Evolutionary conservation across 1,140 invertebrate species (phyloP).

Genomic region (Amyelois transitella): DNA sequence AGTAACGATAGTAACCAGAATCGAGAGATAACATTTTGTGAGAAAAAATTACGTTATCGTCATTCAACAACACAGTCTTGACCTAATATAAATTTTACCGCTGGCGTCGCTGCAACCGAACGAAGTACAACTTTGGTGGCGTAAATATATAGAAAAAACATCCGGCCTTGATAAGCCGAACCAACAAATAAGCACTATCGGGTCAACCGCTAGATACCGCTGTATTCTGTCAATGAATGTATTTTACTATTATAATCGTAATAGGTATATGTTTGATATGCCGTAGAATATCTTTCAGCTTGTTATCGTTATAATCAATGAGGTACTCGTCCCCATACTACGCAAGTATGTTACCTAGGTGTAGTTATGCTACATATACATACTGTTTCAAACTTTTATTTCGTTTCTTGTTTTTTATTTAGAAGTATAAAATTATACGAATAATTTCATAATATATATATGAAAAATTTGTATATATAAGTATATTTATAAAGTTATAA

Average conservation of each 20-base stretch:
- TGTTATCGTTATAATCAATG: too few species aligned
- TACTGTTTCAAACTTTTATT: too few species aligned
- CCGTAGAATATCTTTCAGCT: too few species aligned
- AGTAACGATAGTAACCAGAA: too few species aligned
- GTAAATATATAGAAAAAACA: constrained; percentile 72
- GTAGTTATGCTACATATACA: too few species aligned
- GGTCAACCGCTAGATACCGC: constrained; percentile 62
- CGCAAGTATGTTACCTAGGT: too few species aligned
- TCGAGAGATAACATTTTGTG: constrained; percentile 7
- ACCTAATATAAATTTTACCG: constrained; percentile 57
- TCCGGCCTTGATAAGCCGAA: constrained; percentile 71
- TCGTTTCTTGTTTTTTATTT: too few species aligned
- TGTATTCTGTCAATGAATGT: constrained; percentile 49
- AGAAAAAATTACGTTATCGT: constrained; percentile 46
- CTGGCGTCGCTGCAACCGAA: constrained; percentile 40
- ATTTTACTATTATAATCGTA: constrained; percentile 24
- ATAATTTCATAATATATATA: too few species aligned
- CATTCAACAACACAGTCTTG: constrained; percentile 49
- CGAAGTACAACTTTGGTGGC: constrained; percentile 63
- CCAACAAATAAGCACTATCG: constrained; percentile 72
- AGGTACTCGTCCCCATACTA: too few species aligned
- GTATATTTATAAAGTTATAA: too few species aligned
- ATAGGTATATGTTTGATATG: neutral
- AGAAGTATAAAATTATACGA: too few species aligned
- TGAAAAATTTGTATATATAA: too few species aligned